These are phyloP conservation scores for Drosophila bifasciata DNA, from an alignment of 1,140 invertebrate species.

Conservation along the genomic window DNA sequence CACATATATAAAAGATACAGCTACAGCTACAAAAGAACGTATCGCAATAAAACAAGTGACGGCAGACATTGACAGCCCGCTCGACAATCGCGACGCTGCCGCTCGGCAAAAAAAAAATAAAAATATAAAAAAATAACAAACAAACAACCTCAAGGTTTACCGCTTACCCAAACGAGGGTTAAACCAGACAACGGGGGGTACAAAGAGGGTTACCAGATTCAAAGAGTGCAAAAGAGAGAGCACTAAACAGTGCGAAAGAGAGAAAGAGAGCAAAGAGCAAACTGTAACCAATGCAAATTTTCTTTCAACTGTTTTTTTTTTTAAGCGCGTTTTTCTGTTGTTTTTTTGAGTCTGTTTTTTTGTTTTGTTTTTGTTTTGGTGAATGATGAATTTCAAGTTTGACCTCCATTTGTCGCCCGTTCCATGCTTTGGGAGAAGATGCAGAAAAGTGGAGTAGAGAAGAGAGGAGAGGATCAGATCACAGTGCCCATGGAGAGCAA, in stretches of 20 bases:
- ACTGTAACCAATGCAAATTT: constrained; percentile 46
- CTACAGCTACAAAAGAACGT: constrained; percentile 30
- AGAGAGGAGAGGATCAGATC: constrained; percentile 14
- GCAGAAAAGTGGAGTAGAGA: constrained; percentile 16
- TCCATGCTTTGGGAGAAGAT: constrained; percentile 34
- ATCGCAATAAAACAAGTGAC: constrained; percentile 64
- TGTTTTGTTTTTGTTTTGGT: constrained; percentile 25
- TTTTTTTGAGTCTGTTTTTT: constrained; percentile 13
- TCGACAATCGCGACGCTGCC: constrained; percentile 14
- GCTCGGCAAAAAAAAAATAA: constrained; percentile 9
- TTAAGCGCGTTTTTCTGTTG: constrained; percentile 33
- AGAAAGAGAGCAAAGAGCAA: constrained; percentile 2
- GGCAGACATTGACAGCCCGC: constrained; percentile 58
- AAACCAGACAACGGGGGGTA: no score
- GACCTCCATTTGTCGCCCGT: constrained; percentile 62
- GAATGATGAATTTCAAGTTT: constrained; percentile 34
- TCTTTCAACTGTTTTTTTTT: constrained; percentile 54
- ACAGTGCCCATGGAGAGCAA: neutral
- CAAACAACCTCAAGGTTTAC: constrained; percentile 67
- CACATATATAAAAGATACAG: constrained; percentile 6
- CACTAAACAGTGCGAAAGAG: constrained; percentile 11
- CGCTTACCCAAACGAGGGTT: constrained; percentile 13
- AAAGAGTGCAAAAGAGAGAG: constrained; percentile 10
- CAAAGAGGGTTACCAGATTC: no score
- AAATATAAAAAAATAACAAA: constrained; percentile 14